Base-by-base conservation (phyloP, 1,140 invertebrate genomes). In the Tribolium madens region DNA sequence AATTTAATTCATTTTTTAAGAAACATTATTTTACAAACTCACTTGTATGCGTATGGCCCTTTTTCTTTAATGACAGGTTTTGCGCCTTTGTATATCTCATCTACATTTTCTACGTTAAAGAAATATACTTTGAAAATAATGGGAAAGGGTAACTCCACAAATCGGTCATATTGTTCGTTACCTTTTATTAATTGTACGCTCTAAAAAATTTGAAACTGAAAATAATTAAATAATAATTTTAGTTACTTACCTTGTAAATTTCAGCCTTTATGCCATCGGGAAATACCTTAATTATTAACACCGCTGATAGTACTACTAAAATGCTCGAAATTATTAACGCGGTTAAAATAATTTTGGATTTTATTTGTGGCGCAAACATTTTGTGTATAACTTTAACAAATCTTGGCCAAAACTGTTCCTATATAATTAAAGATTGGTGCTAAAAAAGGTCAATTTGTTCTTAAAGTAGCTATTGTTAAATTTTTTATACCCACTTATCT, bases 41-140 rank as follows among this genome's bases (percentile, higher is more conserved):
- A 85, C 84, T 84, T 81, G 47, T 85, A 85, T 42, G 83, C 78
- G 73, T 84, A 85, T 17, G 84, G 84, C n/a, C 84, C 84, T 0
- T 74, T 74, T 75, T 85, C 83, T 73, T 78, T 81, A 9, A 85
- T 57, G 12, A 84, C 64, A 17, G 84, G 84, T 60, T 92, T 92
- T 0, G 82, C 90, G 0, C 95, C 95, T 13, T 90, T 87, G 72
- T 89, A 84, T 0, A 97, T 90, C 64, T 93, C 94, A 0, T 90
- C 87, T 0, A 91, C 88, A 88, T 98, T 98, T 0, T 93, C 94
- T 1, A 96, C 88, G 82, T 97, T 95, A 84, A 96, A 97, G 10
- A 98, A 81, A 79, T 94, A 96, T 64, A 97, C 88, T 83, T 92
- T 93, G 80, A 94, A 93, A 76, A 91, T 89, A n/a, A 94, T 79